phyloP scores from a whole-genome alignment of 2,797 vertebrate genomes.

The Peromyscus attwateri region DNA sequence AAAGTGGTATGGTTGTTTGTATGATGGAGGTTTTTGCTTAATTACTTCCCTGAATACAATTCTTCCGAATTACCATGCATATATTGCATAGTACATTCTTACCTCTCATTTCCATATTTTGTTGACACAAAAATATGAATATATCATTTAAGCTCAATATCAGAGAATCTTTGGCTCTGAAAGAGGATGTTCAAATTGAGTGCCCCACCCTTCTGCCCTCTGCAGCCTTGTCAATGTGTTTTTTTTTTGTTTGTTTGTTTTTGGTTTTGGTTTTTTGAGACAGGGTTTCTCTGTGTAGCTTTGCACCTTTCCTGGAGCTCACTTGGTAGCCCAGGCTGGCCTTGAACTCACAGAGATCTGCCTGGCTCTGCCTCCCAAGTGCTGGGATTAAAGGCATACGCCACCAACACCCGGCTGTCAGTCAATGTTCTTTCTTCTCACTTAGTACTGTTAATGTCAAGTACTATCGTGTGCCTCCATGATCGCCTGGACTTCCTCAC shows the following conservation, averaged over 20 bases:
- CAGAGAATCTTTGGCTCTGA: neutral
- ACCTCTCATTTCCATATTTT: neutral
- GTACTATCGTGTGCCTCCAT: neutral
- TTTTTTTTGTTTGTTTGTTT: no score
- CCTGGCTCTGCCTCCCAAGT: no score
- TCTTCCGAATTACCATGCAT: neutral
- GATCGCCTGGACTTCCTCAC: neutral
- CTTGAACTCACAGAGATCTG: no score
- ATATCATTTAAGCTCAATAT: neutral
- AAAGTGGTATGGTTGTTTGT: neutral
- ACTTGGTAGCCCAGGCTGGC: no score
- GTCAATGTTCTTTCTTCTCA: neutral
- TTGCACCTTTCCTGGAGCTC: no score
- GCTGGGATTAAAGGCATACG: no score
- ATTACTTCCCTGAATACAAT: neutral
- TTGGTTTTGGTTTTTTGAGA: no score
- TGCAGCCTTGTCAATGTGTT: neutral
- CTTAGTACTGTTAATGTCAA: neutral
- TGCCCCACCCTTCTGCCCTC: neutral
- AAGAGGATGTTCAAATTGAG: no score
- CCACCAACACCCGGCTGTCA: no score
- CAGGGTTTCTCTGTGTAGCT: no score
- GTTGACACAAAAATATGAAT: neutral
- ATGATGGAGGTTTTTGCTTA: neutral
- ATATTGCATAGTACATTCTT: neutral